Evolutionary conservation across 2,797 vertebrate genomes (phyloP), one percentile per base, ranked within the genome.

Genomic region (Gouania willdenowi): DNA sequence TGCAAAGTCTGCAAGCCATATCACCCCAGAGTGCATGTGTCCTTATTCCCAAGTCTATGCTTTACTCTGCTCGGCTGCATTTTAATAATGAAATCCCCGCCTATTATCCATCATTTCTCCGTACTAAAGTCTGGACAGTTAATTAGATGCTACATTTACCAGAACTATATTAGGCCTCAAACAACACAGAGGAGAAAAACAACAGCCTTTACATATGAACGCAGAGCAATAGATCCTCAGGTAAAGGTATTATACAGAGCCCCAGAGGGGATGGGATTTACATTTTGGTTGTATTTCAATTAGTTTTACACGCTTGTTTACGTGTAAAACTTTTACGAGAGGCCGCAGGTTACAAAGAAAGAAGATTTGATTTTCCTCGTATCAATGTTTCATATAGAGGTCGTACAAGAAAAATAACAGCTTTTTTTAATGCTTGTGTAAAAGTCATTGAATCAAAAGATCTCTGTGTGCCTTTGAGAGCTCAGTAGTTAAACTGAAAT

Each of bases 51-150:
- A 46, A 36, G 55, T 63, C 72, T 74, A 41, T 72, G 52, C 53
- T 32, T 47, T 66, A 69, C 53, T 77, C 83, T 71, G 75, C 77
- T 77, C 52, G 69, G 87, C 83, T 60, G 71, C 69, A 53, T 76
- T 87, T 83, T 82, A 88, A 89, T 90, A 91, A 85, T 85, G 75
- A 66, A 64, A 75, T 73, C 81, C 82, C 68, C 62, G 30, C 49
- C 63, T 80, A 78, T 82, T 85, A 91, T 92, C 90, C 85, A 88
- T 94, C 90, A 92, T 89, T 75, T 77, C 72, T 75, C 64, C 83
- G 84, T 81, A 87, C 84, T 79, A 82, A 82, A 75, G 84, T 84
- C 81, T 77, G 91, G 90, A 90, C 90, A 92, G 85, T 88, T 92
- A 90, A 92, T 94, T 91, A 92, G 89, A 88, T 85, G 85, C 79